phyloP scores from a whole-genome alignment of 1,140 invertebrate genomes.

The Drosophila insularis region DNA sequence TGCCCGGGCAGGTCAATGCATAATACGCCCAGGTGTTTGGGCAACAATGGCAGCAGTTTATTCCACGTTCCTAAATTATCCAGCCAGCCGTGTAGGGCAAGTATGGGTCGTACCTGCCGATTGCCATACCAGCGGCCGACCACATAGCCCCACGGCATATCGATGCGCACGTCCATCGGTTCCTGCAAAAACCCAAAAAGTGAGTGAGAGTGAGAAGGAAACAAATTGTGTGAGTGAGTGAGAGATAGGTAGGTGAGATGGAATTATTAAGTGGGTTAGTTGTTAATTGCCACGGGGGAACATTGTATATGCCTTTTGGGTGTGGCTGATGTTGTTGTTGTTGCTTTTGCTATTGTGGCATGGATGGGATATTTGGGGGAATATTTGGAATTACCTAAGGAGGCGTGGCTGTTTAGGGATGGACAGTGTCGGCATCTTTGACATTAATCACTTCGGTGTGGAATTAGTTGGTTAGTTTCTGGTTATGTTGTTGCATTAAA shows the following conservation, averaged over 20 bases:
- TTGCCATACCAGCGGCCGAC: constrained; percentile 88
- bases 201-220: neutral
- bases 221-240: constrained; percentile 3
- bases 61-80: constrained; percentile 90
- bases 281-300: constrained; percentile 42
- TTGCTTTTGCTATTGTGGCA: neutral
- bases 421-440: neutral
- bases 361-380: neutral
- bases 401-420: neutral
- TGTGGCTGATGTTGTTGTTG: neutral
- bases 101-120: constrained; percentile 85
- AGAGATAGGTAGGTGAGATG: constrained; percentile 1
- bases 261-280: constrained; percentile 37
- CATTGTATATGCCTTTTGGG: constrained; percentile 18
- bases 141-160: constrained; percentile 87
- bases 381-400: neutral
- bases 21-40: constrained; percentile 85
- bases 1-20: constrained; percentile 89
- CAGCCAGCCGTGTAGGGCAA: constrained; percentile 90
- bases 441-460: neutral
- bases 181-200: constrained; percentile 45
- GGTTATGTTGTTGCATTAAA: constrained; percentile 1
- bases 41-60: constrained; percentile 85
- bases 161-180: constrained; percentile 86
- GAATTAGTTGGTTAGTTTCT: neutral